Percentiles rank a stretch among this genome's conserved stretches.
phyloP scores from a whole-genome alignment of 2,888 invertebrate species.

The Mimas tiliae region DNA sequence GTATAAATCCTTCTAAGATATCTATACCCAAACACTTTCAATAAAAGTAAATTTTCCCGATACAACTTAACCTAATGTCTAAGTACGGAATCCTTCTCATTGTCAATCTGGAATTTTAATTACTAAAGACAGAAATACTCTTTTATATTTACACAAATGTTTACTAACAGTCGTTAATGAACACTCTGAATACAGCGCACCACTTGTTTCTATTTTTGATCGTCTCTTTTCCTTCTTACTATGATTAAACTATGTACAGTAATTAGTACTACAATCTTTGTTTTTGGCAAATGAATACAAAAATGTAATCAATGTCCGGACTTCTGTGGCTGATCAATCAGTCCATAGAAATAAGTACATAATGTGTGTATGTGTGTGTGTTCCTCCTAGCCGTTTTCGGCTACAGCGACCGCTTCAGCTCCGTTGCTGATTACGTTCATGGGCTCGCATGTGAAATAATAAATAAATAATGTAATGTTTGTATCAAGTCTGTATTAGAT shows the following conservation, averaged over 20 bases:
- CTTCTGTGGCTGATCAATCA: no score
- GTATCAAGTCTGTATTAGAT: no score
- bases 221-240: background rate
- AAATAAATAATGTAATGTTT: no score
- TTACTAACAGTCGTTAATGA: constrained; percentile 22
- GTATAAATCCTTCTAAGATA: background rate
- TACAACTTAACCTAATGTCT: background rate
- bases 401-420: no score
- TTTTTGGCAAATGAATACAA: no score
- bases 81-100: background rate
- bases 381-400: no score
- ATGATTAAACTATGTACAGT: constrained; percentile 1
- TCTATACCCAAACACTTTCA: background rate
- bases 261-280: no score
- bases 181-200: constrained; percentile 16
- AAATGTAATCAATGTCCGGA: no score
- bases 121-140: constrained; percentile 11
- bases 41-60: background rate
- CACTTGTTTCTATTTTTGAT: constrained; percentile 20
- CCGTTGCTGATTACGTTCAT: no score
- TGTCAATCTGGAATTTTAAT: constrained; percentile 10
- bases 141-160: constrained; percentile 17
- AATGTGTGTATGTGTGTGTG: no score
- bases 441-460: no score
- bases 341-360: no score